Percentiles rank a stretch among this genome's conserved stretches.
Conservation (phyloP, 2,113 vertebrate genomes). For the Noturus placidus region DNA sequence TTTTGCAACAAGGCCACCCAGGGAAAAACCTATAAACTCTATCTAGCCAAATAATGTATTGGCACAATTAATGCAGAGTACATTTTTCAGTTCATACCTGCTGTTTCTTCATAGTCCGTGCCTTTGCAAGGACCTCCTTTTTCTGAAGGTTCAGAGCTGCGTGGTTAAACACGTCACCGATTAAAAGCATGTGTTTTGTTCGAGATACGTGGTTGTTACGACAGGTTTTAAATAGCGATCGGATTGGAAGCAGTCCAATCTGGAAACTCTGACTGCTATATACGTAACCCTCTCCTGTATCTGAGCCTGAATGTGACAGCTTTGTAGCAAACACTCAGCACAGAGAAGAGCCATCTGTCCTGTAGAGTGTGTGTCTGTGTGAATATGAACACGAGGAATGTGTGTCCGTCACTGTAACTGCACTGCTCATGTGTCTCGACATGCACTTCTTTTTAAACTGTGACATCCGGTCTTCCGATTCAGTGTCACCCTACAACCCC, state of each 20-base stretch:
- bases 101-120: neutral
- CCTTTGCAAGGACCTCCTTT: neutral
- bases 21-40: neutral
- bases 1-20: neutral
- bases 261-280: neutral
- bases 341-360: conserved; percentile 20
- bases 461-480: neutral
- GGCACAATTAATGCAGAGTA: neutral
- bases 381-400: neutral
- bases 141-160: neutral
- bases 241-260: neutral
- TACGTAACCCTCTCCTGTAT: neutral
- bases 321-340: conserved; percentile 5
- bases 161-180: neutral
- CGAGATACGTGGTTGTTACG: neutral
- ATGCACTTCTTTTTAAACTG: neutral
- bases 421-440: neutral
- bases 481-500: neutral
- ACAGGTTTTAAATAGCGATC: neutral
- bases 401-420: conserved; percentile 3
- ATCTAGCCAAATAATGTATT: neutral
- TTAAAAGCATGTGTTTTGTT: neutral
- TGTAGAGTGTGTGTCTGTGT: conserved; percentile 1
- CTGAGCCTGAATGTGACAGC: conserved; percentile 21
- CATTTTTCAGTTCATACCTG: neutral